Conservation (phyloP, 2,797 vertebrate species). For the Lerista edwardsae region DNA sequence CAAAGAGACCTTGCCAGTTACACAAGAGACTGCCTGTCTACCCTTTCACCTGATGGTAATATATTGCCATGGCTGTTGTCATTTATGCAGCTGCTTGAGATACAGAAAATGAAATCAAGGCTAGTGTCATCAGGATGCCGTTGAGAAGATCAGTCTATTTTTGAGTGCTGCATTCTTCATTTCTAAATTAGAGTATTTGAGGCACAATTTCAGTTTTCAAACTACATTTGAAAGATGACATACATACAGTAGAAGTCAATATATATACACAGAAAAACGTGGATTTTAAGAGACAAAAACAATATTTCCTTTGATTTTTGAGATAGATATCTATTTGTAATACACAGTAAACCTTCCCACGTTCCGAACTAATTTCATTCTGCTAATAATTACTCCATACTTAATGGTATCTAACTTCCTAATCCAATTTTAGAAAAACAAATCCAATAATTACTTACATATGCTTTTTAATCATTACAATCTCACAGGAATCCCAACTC, state of each 20-base stretch:
- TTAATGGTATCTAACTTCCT: conserved; percentile 73
- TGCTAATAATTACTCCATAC: conserved; percentile 69
- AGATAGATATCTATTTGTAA: conserved; percentile 46
- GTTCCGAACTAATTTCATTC: conserved; percentile 64
- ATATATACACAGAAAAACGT: background rate
- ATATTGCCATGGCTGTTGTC: background rate
- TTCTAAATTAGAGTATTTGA: background rate
- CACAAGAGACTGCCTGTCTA: conserved; percentile 27
- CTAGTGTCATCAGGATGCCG: background rate
- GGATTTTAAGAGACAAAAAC: background rate
- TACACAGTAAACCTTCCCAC: conserved; percentile 36
- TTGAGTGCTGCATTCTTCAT: background rate
- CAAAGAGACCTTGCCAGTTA: conserved; percentile 19
- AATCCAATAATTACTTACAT: conserved; percentile 74
- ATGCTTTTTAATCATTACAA: conserved; percentile 72
- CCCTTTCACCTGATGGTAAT: conserved; percentile 42
- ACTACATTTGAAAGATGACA: conserved; percentile 40
- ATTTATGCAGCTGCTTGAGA: conserved; percentile 43
- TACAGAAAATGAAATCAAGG: background rate
- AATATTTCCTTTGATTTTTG: conserved; percentile 47
- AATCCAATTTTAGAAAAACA: conserved; percentile 73
- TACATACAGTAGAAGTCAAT: conserved; percentile 15
- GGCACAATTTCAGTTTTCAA: background rate
- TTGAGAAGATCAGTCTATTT: background rate
- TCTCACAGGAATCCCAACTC: conserved; percentile 70